Percentiles rank a stretch among this genome's conserved stretches.
Evolutionary conservation across 1,140 invertebrate species (phyloP).

Genomic region (Prorops nasuta): DNA sequence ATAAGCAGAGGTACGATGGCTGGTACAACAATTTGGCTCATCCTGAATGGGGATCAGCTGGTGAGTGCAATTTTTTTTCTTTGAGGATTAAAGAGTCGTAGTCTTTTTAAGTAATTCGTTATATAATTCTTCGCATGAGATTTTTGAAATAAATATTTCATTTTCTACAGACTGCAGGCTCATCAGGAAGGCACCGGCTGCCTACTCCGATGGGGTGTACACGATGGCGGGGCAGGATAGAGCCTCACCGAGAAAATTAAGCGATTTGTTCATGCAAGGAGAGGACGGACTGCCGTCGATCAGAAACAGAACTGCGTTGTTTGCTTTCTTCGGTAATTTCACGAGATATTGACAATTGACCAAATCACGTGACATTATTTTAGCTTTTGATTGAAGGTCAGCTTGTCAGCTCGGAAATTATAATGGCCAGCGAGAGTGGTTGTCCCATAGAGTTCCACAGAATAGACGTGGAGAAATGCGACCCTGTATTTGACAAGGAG

Average conservation of each 20-base stretch:
- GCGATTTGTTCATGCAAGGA: conserved; percentile 89
- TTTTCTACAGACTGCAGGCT: conserved; percentile 81
- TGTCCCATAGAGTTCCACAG: conserved; percentile 97
- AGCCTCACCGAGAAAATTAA: conserved; percentile 84
- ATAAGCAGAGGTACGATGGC: conserved; percentile 96
- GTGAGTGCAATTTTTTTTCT: conserved; percentile 60
- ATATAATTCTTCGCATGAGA: too few species aligned
- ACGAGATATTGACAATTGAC: background rate
- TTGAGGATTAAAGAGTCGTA: background rate
- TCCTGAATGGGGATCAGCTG: conserved; percentile 92
- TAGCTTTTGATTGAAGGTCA: conserved; percentile 66
- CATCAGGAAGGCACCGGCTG: conserved; percentile 86
- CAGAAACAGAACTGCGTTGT: conserved; percentile 86
- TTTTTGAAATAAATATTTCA: too few species aligned
- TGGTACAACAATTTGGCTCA: conserved; percentile 99
- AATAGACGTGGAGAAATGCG: conserved; percentile 93
- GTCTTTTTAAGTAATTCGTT: too few species aligned
- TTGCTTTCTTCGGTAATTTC: conserved; percentile 92
- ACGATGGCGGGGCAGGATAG: conserved; percentile 87
- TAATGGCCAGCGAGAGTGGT: conserved; percentile 94
- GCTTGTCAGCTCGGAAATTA: conserved; percentile 89
- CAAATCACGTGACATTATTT: background rate
- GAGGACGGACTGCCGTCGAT: conserved; percentile 82
- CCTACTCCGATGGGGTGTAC: conserved; percentile 94
- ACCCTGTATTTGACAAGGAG: conserved; percentile 92